Evolutionary conservation across 1,140 invertebrate genomes (phyloP), one percentile per base, ranked within the genome.

Genomic region (Procambarus virginalis): DNA sequence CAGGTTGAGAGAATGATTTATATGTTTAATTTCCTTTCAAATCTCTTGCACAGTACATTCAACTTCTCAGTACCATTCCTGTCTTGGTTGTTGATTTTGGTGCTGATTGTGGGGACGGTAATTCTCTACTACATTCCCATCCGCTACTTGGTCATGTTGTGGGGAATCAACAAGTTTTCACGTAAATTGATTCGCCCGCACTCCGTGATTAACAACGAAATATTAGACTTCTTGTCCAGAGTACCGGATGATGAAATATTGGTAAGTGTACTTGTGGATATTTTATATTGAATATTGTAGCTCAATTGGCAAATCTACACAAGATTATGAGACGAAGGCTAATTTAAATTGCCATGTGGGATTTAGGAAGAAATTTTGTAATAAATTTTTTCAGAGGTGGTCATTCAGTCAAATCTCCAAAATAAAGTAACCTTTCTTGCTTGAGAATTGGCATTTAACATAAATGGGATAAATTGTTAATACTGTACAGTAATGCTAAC

Each of bases 81-180:
- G 83, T 99, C 98, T 92, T 98, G 97, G 95, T 94, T 99, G 92
- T 97, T 98, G 22, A 97, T 99, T 88, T 94, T 97, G 12, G 94
- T 97, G 83, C 93, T 97, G 2, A 92, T 96, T 76, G 94, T 96
- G n/a, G 96, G 95, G 6, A 95, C 95, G 86, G 91, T 97, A 64
- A 96, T 99, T 5, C 94, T 99, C 3, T 99, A 99, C 93, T 96
- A 97, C 90, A 96, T 99, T 92, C 98, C 98, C 20, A 94, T 99
- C 60, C 95, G 98, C 93, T 98, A 97, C 94, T 95, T 99, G 20
- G 96, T 99, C 20, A 96, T 99, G 95, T 95, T 96, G n/a, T 99
- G 98, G 98, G 99, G 99, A 93, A 95, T 99, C 46, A 98, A 99
- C 94, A 99, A 99, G 94, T 99, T 99, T 94, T 97, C 98, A 12